Conservation (phyloP, 2,113 vertebrate genomes). For the Anthoscopus minutus region DNA sequence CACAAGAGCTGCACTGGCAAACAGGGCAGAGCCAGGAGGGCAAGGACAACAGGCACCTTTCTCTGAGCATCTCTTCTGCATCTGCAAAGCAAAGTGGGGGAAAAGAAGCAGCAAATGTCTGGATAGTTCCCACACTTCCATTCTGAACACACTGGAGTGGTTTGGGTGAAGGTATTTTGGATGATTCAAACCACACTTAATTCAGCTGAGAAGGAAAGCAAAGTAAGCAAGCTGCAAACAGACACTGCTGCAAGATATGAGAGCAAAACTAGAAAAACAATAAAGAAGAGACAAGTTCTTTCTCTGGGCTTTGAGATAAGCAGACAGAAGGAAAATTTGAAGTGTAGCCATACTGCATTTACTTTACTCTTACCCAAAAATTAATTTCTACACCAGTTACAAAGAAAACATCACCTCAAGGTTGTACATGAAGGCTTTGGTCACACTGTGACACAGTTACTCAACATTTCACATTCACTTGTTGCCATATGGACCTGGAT, state of each 20-base stretch:
- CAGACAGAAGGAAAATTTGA: neutral
- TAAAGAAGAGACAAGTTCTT: neutral
- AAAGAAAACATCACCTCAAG: slow-evolving; percentile 14
- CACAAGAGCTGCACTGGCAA: neutral
- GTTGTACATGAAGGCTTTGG: neutral
- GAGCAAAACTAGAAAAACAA: neutral
- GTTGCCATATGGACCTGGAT: neutral
- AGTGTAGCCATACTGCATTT: slow-evolving; percentile 4
- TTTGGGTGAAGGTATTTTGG: neutral
- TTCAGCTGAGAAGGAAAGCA: neutral
- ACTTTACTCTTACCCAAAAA: slow-evolving; percentile 9
- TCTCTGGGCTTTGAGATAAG: slow-evolving; percentile 44
- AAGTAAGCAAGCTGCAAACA: neutral
- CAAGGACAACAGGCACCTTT: neutral
- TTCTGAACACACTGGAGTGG: neutral
- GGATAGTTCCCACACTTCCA: neutral
- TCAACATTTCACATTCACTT: neutral
- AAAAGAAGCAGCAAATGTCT: neutral
- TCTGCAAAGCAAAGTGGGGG: neutral
- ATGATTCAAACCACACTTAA: neutral
- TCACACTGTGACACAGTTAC: neutral
- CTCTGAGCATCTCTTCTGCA: neutral
- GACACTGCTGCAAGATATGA: neutral
- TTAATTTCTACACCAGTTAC: neutral
- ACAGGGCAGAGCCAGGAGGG: neutral